Evolutionary conservation across 2,888 invertebrate species (phyloP), one percentile per base, ranked within the genome.

Genomic region (Coremacera marginata): DNA sequence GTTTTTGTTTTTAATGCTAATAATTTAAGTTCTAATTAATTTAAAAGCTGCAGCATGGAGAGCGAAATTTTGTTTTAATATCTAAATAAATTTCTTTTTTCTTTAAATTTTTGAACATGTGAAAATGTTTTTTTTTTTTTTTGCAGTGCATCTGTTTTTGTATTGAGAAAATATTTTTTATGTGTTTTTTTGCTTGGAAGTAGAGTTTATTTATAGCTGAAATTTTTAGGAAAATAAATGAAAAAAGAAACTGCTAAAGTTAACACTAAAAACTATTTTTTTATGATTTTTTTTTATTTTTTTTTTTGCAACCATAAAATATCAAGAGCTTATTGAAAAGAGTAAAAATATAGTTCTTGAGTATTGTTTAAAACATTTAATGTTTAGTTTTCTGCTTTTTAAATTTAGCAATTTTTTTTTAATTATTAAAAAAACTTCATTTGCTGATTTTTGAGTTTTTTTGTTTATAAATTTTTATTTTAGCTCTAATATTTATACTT

Each of bases 401-500:
- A 63, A 57, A 25, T 68, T 49, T 11, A 25, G 22, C 16, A 51
- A 25, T 14, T 51, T n/a, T 5, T 51, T 49, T 49, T 22, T 72
- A 65, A 27, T 73, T 71, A 19, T 70, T 72, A 22, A 78, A 25
- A 74, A 75, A 57, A 31, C 82, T 82, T 62, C 31, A 31, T 77
- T 72, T 80, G 78, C 77, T 83, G 77, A 81, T 75, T 68, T 22
- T 68, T 63, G 80, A 77, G 75, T 79, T 80, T 57, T 52, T 71
- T 78, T 70, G 78, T 80, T 81, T 77, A 80, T 80, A 82, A 83
- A 82, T 81, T 82, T 80, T 79, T 80, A 81, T 76, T 80, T 78
- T 82, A 75, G 77, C 75, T 70, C 79, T 82, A 80, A 80, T 82
- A 83, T 82, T 82, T 82, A 81, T 84, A 82, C 80, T 82, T 84